Evolutionary conservation across 92 coral and sea anemone genomes (phyloP).

Genomic region (Galaxea fascicularis): DNA sequence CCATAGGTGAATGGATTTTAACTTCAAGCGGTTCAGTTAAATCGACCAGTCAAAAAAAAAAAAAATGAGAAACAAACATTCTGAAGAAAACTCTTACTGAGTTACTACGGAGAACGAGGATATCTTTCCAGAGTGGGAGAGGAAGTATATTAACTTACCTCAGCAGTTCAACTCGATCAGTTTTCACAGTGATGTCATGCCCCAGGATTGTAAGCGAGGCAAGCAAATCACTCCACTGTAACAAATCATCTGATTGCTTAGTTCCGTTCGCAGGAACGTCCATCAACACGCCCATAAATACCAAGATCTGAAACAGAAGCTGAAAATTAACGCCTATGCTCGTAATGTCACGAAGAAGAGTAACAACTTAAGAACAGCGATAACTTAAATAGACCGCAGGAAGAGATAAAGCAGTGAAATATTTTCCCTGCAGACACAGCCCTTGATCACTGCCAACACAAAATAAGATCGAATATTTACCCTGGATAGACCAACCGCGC

Average conservation of each 20-base stretch:
- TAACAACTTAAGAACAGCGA: no score
- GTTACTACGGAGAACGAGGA: not conserved
- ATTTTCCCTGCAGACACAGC: no score
- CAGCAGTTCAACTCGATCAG: slow-evolving; percentile 63
- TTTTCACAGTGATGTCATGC: slow-evolving; percentile 71
- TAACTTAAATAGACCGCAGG: no score
- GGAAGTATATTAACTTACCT: slow-evolving; percentile 50
- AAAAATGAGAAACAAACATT: not conserved
- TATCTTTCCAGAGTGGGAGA: not conserved
- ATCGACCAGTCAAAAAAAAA: not conserved
- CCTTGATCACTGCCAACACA: no score
- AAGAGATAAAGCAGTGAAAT: no score
- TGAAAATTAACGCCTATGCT: no score
- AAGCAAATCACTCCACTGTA: slow-evolving; percentile 91
- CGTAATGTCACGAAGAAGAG: no score
- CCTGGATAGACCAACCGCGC: no score
- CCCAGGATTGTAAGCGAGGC: slow-evolving; percentile 84
- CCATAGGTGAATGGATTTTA: no score
- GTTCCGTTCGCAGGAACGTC: slow-evolving; percentile 31
- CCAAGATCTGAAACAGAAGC: slow-evolving; percentile 49
- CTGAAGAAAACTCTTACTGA: no score
- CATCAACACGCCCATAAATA: slow-evolving; percentile 70
- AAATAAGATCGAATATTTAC: no score
- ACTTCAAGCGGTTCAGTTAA: no score
- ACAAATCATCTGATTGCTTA: slow-evolving; percentile 61